phyloP scores from a whole-genome alignment of 2,888 invertebrate genomes.

The Cinara cedri region DNA sequence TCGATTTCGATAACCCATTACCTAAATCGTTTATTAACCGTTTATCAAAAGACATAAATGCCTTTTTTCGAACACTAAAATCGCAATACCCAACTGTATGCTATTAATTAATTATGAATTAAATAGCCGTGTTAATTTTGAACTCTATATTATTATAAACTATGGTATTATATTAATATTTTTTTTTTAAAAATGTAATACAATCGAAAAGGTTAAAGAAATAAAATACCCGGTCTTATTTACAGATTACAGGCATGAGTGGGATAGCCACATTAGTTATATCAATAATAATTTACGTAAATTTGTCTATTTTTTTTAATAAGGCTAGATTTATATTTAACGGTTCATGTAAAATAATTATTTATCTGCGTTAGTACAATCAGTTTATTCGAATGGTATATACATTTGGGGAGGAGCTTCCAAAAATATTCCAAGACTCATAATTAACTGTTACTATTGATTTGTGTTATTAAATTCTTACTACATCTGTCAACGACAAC shows the following conservation, averaged over 20 bases:
- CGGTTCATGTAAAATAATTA: background rate
- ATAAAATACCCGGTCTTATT: background rate
- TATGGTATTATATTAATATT: too few relatives aligned
- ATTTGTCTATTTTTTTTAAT: background rate
- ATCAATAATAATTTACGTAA: background rate
- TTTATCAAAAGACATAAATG: too few relatives aligned
- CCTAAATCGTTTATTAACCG: too few relatives aligned
- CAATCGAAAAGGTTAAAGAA: background rate
- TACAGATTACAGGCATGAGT: background rate
- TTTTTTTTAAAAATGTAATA: background rate
- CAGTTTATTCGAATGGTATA: background rate
- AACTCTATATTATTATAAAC: too few relatives aligned
- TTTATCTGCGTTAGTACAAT: background rate
- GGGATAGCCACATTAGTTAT: background rate
- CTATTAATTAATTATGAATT: too few relatives aligned
- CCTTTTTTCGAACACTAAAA: too few relatives aligned
- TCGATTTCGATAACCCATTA: too few relatives aligned
- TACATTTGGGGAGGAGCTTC: background rate
- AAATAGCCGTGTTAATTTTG: too few relatives aligned
- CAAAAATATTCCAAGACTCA: background rate
- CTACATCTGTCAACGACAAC: background rate
- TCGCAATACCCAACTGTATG: too few relatives aligned
- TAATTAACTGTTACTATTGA: slow-evolving; percentile 3
- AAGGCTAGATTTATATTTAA: background rate
- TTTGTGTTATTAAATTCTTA: background rate